A percentile compares a stretch with the other conserved stretches of the same genome.
These are phyloP conservation scores for Pan troglodytes DNA, from an alignment of 2,113 vertebrate genomes.

Conservation along the genomic window NHGRI_mPanTro3-v2.1_pri NC_072398.2:171687001-171687500, in stretches of 20 bases:
- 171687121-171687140: not conserved
- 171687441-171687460: no score
- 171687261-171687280: not conserved
- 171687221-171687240: not conserved
- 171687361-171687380: not conserved
- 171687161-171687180: not conserved
- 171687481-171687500: no score
- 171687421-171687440: no score
- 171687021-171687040: not conserved
- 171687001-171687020: not conserved
- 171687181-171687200: not conserved
- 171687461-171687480: no score
- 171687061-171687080: not conserved
- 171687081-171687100: not conserved
- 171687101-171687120: not conserved
- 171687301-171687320: not conserved
- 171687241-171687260: not conserved
- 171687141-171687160: not conserved
- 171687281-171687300: not conserved
- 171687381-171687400: slow-evolving; percentile 17
- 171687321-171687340: not conserved
- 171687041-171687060: not conserved
- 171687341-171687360: not conserved
- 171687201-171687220: not conserved
- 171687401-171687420: no score